These are phyloP conservation scores for Hemicentrotus pulcherrimus DNA, from an alignment of 35 echinoderm and acorn worm genomes.

Conservation along the genomic window DNA sequence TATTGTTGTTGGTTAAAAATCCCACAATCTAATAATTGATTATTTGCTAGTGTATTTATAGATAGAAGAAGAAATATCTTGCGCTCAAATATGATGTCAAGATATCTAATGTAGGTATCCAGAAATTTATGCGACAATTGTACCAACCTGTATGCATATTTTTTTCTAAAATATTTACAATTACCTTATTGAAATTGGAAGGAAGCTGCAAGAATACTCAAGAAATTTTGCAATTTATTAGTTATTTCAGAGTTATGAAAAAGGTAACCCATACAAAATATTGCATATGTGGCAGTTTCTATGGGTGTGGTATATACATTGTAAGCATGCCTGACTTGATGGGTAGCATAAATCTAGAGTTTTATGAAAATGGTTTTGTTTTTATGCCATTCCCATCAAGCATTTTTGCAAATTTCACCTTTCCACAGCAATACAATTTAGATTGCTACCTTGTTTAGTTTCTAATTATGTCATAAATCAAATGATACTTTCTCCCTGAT, in stretches of 20 bases:
- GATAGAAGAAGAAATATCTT: background rate
- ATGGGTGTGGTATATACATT: background rate
- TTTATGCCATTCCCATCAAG: background rate
- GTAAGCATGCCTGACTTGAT: background rate
- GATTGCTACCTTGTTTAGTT: background rate
- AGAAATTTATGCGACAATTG: too few species aligned
- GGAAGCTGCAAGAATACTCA: background rate
- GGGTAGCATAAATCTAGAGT: background rate
- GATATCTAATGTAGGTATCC: too few species aligned
- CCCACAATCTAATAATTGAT: background rate
- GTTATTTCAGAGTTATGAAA: background rate
- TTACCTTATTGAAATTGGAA: background rate
- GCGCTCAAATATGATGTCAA: background rate
- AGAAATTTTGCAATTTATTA: background rate
- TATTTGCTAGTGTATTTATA: background rate
- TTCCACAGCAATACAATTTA: background rate
- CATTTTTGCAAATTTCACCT: background rate
- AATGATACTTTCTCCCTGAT: background rate
- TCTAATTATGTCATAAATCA: slow-evolving; percentile 14
- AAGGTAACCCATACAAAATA: too few species aligned
- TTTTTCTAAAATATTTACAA: too few species aligned
- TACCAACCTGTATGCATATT: too few species aligned
- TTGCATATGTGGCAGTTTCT: background rate
- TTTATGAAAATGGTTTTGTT: background rate
- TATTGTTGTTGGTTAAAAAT: background rate